Evolutionary conservation across 2,797 vertebrate species (phyloP), one percentile per base, ranked within the genome.

Genomic region (Ceryle rudis): DNA sequence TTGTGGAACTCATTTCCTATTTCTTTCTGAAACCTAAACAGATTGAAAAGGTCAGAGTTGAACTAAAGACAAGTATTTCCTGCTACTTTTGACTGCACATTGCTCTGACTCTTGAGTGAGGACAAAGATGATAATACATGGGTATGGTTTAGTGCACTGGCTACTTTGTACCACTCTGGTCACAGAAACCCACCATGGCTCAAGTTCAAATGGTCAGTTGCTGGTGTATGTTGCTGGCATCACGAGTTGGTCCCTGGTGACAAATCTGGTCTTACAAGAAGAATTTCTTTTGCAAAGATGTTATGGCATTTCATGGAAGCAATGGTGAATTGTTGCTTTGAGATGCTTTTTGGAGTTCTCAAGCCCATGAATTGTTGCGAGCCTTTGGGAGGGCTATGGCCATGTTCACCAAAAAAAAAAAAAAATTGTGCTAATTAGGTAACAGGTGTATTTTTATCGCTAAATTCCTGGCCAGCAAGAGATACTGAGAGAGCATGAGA

Each of bases 1-100:
- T 96, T 96, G 94, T 95, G 86, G 91, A 97, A 96, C 94, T 98
- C 97, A 96, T 96, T 98, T 97, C 97, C 95, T 96, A 96, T 97
- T 97, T 98, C 97, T 97, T 94, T 97, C 93, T 96, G 85, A 95
- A 96, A 95, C 80, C 82, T 95, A 93, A 96, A 95, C 93, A 93
- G 87, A 89, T 88, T 80, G 88, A 52, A 93, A 95, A 96, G 94
- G 95, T 95, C 94, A 93, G 83, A 96, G 91, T 90, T 96, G 88
- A 96, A 47, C 70, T 54, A 57, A 88, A 94, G 96, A 95, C 85
- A 95, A 84, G 52, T 96, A 92, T 95, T 97, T 97, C 94, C 88
- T 95, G 77, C 80, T 82, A 42, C 42, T 89, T 96, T 74, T 86
- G 82, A 52, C 37, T 51, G 64, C 51, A 80, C 9, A 52, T 79